A percentile compares a stretch with the other conserved stretches of the same genome.
Conservation (phyloP, 2,888 invertebrate genomes). For the Andrena praecox region DNA sequence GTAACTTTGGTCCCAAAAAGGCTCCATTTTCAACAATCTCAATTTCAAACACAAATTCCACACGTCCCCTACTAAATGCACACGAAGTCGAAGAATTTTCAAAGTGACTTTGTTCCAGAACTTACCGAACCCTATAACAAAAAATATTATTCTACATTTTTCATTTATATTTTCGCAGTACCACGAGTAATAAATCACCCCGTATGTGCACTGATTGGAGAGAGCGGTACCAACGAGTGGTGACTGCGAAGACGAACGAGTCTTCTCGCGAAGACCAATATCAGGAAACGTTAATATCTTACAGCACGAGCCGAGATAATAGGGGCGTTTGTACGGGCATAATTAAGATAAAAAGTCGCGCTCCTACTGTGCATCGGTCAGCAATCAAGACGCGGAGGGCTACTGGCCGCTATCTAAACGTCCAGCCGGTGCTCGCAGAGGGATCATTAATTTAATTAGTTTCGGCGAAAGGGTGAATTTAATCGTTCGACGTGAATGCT, state of each 20-base stretch:
- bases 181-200: not conserved
- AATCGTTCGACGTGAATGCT: constrained; percentile 66
- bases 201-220: not conserved
- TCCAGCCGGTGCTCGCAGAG: constrained; percentile 29
- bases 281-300: not conserved
- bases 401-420: constrained; percentile 59
- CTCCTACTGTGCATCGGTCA: not conserved
- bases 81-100: too few relatives aligned
- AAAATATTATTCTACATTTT: too few relatives aligned
- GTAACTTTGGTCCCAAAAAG: too few relatives aligned
- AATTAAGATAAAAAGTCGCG: constrained; percentile 21
- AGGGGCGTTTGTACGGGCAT: constrained; percentile 2
- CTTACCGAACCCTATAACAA: too few relatives aligned
- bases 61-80: too few relatives aligned
- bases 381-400: constrained; percentile 16
- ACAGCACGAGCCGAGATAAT: constrained; percentile 21
- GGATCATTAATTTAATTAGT: constrained; percentile 72
- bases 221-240: not conserved
- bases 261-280: constrained; percentile 4
- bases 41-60: too few relatives aligned
- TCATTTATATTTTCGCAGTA: too few relatives aligned
- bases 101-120: too few relatives aligned
- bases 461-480: constrained; percentile 67
- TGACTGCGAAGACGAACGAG: not conserved
- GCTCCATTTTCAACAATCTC: too few relatives aligned